Evolutionary conservation across 2,113 vertebrate species (phyloP).

Genomic region (Ammospiza nelsoni): DNA sequence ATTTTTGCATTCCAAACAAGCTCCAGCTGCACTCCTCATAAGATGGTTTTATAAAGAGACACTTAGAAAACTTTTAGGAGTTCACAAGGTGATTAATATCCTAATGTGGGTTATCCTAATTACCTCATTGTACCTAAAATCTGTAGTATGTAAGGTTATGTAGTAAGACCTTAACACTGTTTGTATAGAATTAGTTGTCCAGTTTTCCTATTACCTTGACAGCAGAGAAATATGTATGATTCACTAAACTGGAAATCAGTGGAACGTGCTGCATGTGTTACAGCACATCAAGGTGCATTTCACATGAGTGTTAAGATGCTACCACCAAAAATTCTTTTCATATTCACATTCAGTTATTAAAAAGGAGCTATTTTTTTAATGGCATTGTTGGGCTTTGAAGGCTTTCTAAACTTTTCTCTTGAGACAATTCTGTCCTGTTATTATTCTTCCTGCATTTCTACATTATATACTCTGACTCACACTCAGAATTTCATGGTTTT

Average conservation of each 20-base stretch:
- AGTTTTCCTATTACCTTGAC: background rate
- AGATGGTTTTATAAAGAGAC: background rate
- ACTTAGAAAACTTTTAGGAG: background rate
- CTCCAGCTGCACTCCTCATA: background rate
- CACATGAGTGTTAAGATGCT: background rate
- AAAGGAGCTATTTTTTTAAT: background rate
- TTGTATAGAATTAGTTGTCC: background rate
- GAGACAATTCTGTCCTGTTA: background rate
- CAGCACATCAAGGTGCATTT: background rate
- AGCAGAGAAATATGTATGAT: background rate
- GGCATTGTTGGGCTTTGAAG: background rate
- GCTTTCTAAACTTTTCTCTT: background rate
- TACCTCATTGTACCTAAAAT: background rate
- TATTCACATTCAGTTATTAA: background rate
- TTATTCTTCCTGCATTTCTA: background rate
- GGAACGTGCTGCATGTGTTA: background rate
- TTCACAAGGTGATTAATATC: background rate
- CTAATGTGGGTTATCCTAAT: background rate
- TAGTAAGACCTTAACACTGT: background rate
- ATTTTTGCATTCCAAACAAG: background rate
- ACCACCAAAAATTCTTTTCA: background rate
- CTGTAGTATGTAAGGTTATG: background rate
- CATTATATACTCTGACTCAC: fast-evolving
- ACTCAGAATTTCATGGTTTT: background rate
- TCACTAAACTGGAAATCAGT: background rate